Conservation (phyloP, 1,140 invertebrate species). For the Tribolium castaneum region DNA sequence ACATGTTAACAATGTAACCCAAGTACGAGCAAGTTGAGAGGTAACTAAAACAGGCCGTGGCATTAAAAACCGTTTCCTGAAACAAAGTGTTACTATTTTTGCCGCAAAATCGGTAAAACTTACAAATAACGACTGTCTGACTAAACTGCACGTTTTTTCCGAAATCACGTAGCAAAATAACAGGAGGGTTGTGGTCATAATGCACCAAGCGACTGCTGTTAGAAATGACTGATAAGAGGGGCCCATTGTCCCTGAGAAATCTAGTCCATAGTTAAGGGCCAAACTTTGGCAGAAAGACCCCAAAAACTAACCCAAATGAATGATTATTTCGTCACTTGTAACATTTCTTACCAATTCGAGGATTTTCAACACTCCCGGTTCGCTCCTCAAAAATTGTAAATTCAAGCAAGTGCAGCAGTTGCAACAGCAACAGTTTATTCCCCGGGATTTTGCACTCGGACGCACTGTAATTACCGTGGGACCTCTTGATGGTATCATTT, state of each 20-base stretch:
- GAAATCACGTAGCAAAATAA: constrained; percentile 81
- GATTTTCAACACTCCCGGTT: constrained; percentile 78
- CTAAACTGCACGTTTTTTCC: constrained; percentile 76
- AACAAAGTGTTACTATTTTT: constrained; percentile 56
- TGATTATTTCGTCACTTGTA: not conserved
- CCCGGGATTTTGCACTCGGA: constrained; percentile 53
- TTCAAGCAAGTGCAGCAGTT: constrained; percentile 83
- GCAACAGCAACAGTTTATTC: constrained; percentile 78
- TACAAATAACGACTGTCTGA: constrained; percentile 84
- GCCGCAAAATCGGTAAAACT: constrained; percentile 61
- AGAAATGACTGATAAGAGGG: constrained; percentile 80
- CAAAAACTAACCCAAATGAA: constrained; percentile 68
- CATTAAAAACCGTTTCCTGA: constrained; percentile 84
- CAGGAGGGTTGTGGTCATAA: constrained; percentile 77
- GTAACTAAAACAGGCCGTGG: constrained; percentile 78
- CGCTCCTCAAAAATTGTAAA: constrained; percentile 75
- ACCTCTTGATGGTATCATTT: constrained; percentile 38
- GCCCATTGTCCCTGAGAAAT: constrained; percentile 74
- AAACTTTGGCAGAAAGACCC: constrained; percentile 81
- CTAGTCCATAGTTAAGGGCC: constrained; percentile 78
- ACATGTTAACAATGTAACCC: constrained; percentile 79
- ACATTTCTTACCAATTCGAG: constrained; percentile 75
- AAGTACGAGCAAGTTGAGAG: constrained; percentile 80
- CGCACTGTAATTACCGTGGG: constrained; percentile 54
- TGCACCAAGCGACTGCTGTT: constrained; percentile 79